Evolutionary conservation across 1,140 invertebrate genomes (phyloP).

Genomic region (Drosophila funebris): DNA sequence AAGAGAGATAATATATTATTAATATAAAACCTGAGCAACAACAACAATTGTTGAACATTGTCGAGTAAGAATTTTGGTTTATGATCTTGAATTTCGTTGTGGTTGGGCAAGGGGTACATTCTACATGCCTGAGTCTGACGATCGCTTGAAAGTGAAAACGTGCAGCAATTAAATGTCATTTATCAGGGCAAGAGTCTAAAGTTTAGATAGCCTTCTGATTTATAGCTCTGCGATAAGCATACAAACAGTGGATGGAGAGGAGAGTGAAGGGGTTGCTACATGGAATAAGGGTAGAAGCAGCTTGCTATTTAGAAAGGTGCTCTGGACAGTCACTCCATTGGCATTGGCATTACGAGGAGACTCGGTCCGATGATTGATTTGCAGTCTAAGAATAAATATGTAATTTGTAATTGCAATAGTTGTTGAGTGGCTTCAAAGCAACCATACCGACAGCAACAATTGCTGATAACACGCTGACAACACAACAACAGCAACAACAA

Average conservation of each 20-base stretch:
- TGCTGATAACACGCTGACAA: slow-evolving; percentile 20
- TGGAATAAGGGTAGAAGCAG: not conserved
- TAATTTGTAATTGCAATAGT: slow-evolving; percentile 65
- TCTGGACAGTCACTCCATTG: slow-evolving; percentile 17
- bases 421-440: slow-evolving; percentile 55
- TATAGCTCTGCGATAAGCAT: slow-evolving; percentile 66
- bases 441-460: slow-evolving; percentile 1
- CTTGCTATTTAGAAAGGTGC: not conserved
- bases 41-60: not conserved
- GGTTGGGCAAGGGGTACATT: too few species aligned
- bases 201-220: slow-evolving; percentile 83
- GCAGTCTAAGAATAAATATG: slow-evolving; percentile 72
- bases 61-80: slow-evolving; percentile 19
- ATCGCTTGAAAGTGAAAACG: slow-evolving; percentile 53
- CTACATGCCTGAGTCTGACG: not conserved
- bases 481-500: not conserved
- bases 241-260: slow-evolving; percentile 16
- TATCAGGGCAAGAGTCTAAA: slow-evolving; percentile 71
- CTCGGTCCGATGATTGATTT: slow-evolving; percentile 61
- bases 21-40: not conserved
- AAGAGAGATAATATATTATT: not conserved
- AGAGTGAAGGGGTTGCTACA: not conserved
- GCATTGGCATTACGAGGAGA: slow-evolving; percentile 38
- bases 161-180: slow-evolving; percentile 77
- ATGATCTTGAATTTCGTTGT: slow-evolving; percentile 6